Base-by-base conservation (phyloP, 2,113 vertebrate genomes). In the Panurus biarmicus region DNA sequence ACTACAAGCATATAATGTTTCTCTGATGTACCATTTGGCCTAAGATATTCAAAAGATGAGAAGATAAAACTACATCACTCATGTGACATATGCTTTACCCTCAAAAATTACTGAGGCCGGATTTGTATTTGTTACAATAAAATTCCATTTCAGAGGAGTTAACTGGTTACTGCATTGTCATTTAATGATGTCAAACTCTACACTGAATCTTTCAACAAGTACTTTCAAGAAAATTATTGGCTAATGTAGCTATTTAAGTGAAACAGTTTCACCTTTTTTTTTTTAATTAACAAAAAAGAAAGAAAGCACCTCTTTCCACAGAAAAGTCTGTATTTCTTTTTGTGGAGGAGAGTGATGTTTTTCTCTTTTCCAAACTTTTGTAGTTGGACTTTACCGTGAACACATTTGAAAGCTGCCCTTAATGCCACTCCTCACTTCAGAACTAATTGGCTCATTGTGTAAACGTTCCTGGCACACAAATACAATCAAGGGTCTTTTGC, bases 381-480 rank as follows among this genome's bases (percentile, higher is more conserved):
- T 65, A 80, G 60, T n/a, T 61, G 45, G 38, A 35, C 70, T 87
- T 95, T 64, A 83, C 57, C 21, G 38, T 58, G 38, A 60, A 35
- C 20, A 17, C 60, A 57, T 83, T 88, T 90, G 60, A 91, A 95
- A 88, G 76, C 42, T 81, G 56, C 38, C 70, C 67, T 90, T 91
- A 74, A 71, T 90, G 66, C 60, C 51, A 35, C 80, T 81, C 42
- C 67, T 66, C 85, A 58, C 50, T 82, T 79, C 47, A 45, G 66
- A 86, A 89, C 44, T 23, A 51, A 94, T n/a, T 87, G 83, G 81
- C 91, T 90, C 33, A 35, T 60, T 56, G 18, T 58, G 56, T 64
- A 94, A 96, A 94, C 67, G 89, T 81, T 94, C 56, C 58, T 89
- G 62, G 83, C 51, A 31, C 48, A 66, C 40, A 36, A 86, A 84